Evolutionary conservation across 2,113 vertebrate species (phyloP), one percentile per base, ranked within the genome.

Genomic region (Leptosomus discolor): DNA sequence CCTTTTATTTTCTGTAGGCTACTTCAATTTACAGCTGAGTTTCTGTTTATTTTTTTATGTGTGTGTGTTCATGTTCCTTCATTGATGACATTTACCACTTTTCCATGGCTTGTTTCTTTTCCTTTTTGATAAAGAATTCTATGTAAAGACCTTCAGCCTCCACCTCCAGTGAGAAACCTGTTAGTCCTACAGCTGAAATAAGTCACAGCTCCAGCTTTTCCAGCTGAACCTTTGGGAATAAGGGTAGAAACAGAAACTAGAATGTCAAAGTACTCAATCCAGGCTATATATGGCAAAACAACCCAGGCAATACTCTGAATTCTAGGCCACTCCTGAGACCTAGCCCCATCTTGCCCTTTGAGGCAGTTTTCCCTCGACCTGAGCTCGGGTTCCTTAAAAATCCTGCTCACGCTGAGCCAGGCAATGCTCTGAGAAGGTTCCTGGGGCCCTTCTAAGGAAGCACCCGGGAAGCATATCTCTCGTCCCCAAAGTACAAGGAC

Each of bases 241-340:
- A 83, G 57, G 53, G 29, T 41, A 85, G 69, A 87, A 79, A 45
- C 53, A 80, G 43, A 37, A 39, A 43, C 39, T 64, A 63, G 43
- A 54, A 87, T 41, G 57, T 78, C 34, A n/a, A 54, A 94, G 36
- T 69, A 45, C 75, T 90, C 2, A 4, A 79, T 63, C 48, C 69
- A 85, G 90, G 36, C 96, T 91, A 96, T 97, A 85, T 93, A 96
- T 96, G 96, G 96, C 82, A 87, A 95, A 97, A 92, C 87, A 82
- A 12, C 15, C 11, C 53, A 56, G 36, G 73, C 89, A 60, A 57
- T 60, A 60, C 43, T 79, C 61, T 64, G 70, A 85, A 68, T 93
- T 95, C 74, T 85, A 68, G 39, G 84, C 74, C 18, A 79, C 74
- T 90, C 69, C 39, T 45, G 87, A 87, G 81, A 75, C 73, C 63